A percentile compares a stretch with the other conserved stretches of the same genome.
phyloP scores from a whole-genome alignment of 2,113 vertebrate genomes.

The Eonycteris spelaea region DNA sequence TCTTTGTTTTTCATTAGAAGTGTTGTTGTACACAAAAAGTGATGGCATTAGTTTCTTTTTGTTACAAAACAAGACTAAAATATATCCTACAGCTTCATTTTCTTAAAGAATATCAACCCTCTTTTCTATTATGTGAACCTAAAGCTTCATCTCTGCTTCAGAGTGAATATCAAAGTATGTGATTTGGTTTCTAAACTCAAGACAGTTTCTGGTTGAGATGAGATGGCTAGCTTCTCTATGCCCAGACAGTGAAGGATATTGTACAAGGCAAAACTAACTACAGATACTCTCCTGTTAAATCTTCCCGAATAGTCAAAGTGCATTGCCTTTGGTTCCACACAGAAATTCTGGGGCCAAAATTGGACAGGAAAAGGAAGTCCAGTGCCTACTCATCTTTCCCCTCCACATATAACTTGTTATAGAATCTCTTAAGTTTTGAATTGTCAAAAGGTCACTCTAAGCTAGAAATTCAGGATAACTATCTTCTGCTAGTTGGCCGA shows the following conservation, averaged over 20 bases:
- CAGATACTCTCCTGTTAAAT: not conserved
- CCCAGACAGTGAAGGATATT: not conserved
- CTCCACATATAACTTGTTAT: not conserved
- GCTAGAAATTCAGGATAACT: not conserved
- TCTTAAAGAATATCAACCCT: not conserved
- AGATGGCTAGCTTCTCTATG: not conserved
- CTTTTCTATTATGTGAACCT: not conserved
- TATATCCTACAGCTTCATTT: not conserved
- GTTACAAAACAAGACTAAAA: conserved; percentile 19
- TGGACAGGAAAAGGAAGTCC: not conserved
- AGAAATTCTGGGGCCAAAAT: not conserved
- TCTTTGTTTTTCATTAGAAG: conserved; percentile 32
- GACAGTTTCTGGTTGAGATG: not conserved
- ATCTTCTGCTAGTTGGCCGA: not conserved
- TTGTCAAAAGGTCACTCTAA: not conserved
- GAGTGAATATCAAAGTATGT: not conserved
- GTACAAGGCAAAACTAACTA: not conserved
- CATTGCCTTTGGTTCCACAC: not conserved
- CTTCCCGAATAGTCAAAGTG: not conserved
- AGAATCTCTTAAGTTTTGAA: not conserved
- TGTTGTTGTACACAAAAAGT: not conserved
- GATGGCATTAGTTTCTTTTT: not conserved
- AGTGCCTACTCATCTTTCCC: not conserved
- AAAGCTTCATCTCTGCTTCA: conserved; percentile 23
- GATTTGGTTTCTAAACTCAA: not conserved